Conservation (phyloP, 2,113 vertebrate species). For the Pelecanoides urinatrix region DNA sequence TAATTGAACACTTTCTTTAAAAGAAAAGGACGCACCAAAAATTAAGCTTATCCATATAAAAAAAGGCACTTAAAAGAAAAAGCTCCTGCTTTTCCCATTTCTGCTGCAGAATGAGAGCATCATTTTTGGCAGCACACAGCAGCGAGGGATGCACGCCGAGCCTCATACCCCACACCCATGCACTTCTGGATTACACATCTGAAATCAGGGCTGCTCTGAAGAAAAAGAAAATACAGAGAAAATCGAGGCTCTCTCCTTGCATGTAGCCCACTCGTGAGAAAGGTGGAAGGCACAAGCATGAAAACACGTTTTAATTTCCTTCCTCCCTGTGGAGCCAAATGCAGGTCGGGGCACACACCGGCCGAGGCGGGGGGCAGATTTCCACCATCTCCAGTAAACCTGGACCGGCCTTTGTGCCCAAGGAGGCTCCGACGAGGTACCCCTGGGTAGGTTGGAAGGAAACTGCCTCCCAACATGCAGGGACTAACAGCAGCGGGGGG, state of each 20-base stretch:
- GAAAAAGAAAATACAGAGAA: not conserved
- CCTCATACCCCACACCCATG: rapidly evolving
- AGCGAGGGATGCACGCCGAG: rapidly evolving
- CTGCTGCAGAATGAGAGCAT: not conserved
- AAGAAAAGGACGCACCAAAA: not conserved
- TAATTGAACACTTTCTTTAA: not conserved
- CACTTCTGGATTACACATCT: not conserved
- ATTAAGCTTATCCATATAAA: not conserved
- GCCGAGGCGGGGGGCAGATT: not conserved
- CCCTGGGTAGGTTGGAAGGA: rapidly evolving
- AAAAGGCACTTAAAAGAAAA: not conserved
- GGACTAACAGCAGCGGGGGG: not conserved
- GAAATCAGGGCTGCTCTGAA: not conserved
- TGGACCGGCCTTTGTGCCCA: not conserved
- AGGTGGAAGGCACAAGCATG: not conserved
- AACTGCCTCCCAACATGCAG: not conserved
- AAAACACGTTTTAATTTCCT: not conserved
- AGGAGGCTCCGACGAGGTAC: not conserved
- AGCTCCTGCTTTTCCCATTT: not conserved
- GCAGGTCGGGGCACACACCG: not conserved
- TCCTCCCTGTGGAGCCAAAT: not conserved
- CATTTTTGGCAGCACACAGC: not conserved
- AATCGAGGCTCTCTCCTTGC: not conserved
- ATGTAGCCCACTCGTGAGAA: not conserved
- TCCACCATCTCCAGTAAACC: not conserved